These are phyloP conservation scores for Hydractinia symbiolongicarpus DNA, from an alignment of 30 jellyfish, hydroid and myxozoan species.

Conservation along the genomic window DNA sequence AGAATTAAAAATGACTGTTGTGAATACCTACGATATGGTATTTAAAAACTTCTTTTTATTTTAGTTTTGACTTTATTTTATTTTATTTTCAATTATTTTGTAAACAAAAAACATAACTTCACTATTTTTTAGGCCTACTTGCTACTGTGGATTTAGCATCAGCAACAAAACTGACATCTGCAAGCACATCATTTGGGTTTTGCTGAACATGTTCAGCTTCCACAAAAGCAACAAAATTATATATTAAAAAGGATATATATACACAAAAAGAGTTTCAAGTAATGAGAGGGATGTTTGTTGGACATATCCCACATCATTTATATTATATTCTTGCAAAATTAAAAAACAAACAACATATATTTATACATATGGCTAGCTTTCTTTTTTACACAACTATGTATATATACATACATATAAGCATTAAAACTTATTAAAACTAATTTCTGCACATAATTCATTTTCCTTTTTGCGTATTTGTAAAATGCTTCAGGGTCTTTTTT, in stretches of 20 bases:
- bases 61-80: neutral
- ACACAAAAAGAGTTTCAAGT: neutral
- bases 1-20: neutral
- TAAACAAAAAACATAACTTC: neutral
- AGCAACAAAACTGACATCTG: neutral
- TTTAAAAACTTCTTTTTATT: neutral
- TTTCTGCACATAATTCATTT: too few species aligned
- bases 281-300: neutral
- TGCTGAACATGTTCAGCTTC: neutral
- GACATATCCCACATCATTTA: neutral
- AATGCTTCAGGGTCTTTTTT: too few species aligned
- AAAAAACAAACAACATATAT: too few species aligned
- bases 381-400: too few species aligned
- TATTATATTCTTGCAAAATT: neutral
- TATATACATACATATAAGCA: too few species aligned
- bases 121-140: constrained; percentile 7
- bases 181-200: constrained; percentile 4
- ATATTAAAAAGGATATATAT: neutral
- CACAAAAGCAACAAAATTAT: neutral
- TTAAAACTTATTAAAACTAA: too few species aligned
- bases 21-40: neutral
- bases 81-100: neutral
- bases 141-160: constrained; percentile 2
- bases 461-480: too few species aligned
- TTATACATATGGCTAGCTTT: too few species aligned